phyloP scores from a whole-genome alignment of 1,140 invertebrate species.

The Phymastichus coffea region DNA sequence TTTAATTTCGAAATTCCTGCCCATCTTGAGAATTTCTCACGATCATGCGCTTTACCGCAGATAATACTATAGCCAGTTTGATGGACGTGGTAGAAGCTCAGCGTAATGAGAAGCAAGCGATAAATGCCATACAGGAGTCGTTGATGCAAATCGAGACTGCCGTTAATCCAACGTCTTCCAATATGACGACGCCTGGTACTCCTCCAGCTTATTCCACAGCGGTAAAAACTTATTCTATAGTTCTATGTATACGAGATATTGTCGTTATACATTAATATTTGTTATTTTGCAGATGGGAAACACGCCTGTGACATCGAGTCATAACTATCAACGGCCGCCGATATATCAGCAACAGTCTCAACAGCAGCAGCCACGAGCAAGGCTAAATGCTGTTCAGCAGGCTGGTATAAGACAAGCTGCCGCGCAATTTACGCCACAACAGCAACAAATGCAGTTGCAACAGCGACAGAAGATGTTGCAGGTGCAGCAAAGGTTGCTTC shows the following conservation, averaged over 20 bases:
- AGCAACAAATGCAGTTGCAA: constrained; percentile 50
- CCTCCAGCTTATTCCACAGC: constrained; percentile 67
- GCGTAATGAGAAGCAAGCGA: constrained; percentile 76
- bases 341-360: constrained; percentile 53
- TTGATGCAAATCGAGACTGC: constrained; percentile 81
- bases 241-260: not conserved
- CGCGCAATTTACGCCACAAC: constrained; percentile 45
- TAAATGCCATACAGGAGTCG: constrained; percentile 86
- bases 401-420: constrained; percentile 42
- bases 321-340: constrained; percentile 56
- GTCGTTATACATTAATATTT: not conserved
- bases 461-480: constrained; percentile 55
- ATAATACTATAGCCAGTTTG: constrained; percentile 50
- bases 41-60: constrained; percentile 21
- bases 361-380: constrained; percentile 49
- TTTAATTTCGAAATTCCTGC: too few relatives aligned
- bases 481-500: constrained; percentile 62
- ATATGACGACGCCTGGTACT: constrained; percentile 59
- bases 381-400: constrained; percentile 44
- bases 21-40: too few relatives aligned
- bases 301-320: constrained; percentile 50
- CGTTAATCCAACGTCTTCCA: constrained; percentile 66
- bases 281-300: constrained; percentile 43
- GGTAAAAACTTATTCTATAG: constrained; percentile 55
- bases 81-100: constrained; percentile 54